Evolutionary conservation across 2,888 invertebrate genomes (phyloP).

Genomic region (Idaea biselata): DNA sequence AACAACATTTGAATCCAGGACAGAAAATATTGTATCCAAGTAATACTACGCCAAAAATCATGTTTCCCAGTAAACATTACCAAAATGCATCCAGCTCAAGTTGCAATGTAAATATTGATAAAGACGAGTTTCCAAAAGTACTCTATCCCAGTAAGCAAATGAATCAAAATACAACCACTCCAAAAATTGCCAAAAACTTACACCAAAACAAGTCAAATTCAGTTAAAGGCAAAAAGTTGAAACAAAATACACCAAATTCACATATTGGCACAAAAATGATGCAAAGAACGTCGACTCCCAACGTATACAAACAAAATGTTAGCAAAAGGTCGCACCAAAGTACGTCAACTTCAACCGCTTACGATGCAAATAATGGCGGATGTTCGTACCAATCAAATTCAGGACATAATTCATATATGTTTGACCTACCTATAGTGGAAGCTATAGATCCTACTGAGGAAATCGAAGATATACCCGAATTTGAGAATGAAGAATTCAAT

Average conservation of each 20-base stretch:
- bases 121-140: too few species aligned
- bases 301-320: background rate
- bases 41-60: too few species aligned
- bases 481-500: conserved; percentile 33
- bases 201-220: background rate
- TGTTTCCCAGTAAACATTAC: too few species aligned
- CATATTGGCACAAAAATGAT: background rate
- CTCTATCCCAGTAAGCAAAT: too few species aligned
- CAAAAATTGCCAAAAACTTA: background rate
- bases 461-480: conserved; percentile 16
- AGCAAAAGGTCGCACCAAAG: background rate
- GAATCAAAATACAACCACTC: background rate
- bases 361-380: background rate
- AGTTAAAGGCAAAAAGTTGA: background rate
- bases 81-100: too few species aligned
- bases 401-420: background rate
- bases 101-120: too few species aligned
- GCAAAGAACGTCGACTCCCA: background rate
- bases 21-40: background rate
- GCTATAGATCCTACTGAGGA: conserved; percentile 14
- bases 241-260: background rate
- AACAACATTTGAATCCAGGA: conserved; percentile 14
- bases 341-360: background rate
- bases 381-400: conserved; percentile 4
- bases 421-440: background rate